Conservation (phyloP, 2,888 invertebrate genomes). For the Lasioglossum figueresi region DNA sequence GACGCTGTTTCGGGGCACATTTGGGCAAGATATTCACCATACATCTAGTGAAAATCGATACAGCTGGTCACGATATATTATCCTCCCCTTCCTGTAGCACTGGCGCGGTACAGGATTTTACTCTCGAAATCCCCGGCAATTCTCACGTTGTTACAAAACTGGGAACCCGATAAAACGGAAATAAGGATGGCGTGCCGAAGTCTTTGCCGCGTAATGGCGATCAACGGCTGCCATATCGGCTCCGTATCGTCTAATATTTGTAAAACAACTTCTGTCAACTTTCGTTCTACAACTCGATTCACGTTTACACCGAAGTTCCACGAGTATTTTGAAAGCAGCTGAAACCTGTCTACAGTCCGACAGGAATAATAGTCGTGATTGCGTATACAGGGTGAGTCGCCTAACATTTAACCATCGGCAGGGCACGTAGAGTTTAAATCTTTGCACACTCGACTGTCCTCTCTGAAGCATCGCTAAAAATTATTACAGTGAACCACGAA, state of each 20-base stretch:
- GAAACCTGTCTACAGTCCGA: not conserved
- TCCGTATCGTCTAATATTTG: not conserved
- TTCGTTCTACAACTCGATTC: not conserved
- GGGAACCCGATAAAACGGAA: not conserved
- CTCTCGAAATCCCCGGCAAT: slow-evolving; percentile 39
- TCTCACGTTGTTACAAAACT: slow-evolving; percentile 41
- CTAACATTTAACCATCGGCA: not conserved
- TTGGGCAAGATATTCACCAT: slow-evolving; percentile 20
- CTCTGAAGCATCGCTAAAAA: no score
- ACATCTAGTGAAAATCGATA: slow-evolving; percentile 49
- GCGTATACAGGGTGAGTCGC: not conserved
- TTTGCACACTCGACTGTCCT: no score
- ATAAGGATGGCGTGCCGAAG: not conserved
- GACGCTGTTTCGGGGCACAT: not conserved
- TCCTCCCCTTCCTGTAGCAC: slow-evolving; percentile 25
- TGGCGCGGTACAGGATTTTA: slow-evolving; percentile 23
- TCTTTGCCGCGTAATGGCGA: not conserved
- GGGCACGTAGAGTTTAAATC: no score
- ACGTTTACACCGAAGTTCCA: not conserved
- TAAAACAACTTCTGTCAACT: slow-evolving; percentile 20
- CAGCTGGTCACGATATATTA: slow-evolving; percentile 44
- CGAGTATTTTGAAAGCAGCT: not conserved
- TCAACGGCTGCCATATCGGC: not conserved
- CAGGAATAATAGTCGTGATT: not conserved
- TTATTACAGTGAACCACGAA: no score